A percentile compares a stretch with the other conserved stretches of the same genome.
Evolutionary conservation across 2,888 invertebrate genomes (phyloP).

Genomic region (Halocaridina rubra): DNA sequence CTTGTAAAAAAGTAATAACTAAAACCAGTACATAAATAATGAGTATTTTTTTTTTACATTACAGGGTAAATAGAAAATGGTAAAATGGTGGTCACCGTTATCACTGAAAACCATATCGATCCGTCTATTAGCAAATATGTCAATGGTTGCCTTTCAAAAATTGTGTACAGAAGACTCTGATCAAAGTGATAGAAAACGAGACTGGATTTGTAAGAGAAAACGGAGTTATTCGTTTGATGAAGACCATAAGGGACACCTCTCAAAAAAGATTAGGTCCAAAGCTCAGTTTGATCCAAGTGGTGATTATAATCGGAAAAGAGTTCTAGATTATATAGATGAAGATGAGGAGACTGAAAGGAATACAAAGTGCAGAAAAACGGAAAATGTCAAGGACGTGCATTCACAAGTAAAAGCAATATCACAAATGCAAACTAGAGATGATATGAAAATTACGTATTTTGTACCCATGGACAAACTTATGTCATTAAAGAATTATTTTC

Average conservation of each 20-base stretch:
- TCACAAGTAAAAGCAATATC: neutral
- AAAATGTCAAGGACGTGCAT: neutral
- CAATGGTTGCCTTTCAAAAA: no score
- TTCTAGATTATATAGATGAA: neutral
- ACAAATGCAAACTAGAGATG: neutral
- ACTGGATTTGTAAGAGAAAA: slow-evolving; percentile 38
- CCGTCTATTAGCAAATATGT: no score
- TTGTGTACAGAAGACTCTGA: no score
- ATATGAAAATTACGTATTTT: neutral
- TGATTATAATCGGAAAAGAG: neutral
- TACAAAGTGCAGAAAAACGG: neutral
- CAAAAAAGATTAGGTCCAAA: neutral
- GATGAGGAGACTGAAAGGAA: neutral
- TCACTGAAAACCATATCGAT: no score
- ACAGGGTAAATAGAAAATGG: no score
- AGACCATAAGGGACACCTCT: neutral
- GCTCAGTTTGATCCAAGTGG: neutral
- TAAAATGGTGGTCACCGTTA: no score
- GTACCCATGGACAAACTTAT: neutral
- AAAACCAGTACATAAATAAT: no score
- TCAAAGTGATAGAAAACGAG: no score
- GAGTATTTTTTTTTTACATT: no score
- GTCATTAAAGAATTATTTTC: neutral
- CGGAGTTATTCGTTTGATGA: neutral
- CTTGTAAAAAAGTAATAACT: no score